Evolutionary conservation across 2,888 invertebrate species (phyloP).

Genomic region (Hydrotaea diabolus): DNA sequence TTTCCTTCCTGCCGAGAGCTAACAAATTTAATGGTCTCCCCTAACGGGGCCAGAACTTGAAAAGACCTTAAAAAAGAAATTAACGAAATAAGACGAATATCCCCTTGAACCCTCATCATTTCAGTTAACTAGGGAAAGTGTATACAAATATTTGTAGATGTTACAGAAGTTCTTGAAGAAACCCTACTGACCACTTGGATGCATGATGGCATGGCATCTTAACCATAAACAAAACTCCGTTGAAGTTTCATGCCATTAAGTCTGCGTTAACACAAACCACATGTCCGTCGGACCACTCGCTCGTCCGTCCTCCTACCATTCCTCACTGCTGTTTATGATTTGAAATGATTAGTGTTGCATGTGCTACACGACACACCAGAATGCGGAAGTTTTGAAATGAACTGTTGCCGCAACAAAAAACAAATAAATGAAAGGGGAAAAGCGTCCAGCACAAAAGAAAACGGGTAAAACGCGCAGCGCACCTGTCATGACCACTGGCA

Average conservation of each 20-base stretch:
- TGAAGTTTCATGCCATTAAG: not conserved
- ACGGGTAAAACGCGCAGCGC: conserved; percentile 43
- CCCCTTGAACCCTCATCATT: too few species aligned
- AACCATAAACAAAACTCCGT: not conserved
- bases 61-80: not conserved
- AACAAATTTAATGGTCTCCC: too few species aligned
- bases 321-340: not conserved
- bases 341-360: conserved; percentile 24
- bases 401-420: conserved; percentile 37
- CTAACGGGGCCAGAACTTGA: not conserved
- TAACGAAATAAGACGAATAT: not conserved
- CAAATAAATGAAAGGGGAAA: not conserved
- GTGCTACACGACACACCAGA: conserved; percentile 26
- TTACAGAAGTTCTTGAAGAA: not conserved
- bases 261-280: not conserved
- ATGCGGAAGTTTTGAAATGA: conserved; percentile 66
- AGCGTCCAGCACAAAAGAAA: too few species aligned
- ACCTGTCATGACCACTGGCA: conserved; percentile 66
- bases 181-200: not conserved
- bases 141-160: too few species aligned
- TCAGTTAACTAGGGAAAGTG: too few species aligned
- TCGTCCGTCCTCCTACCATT: not conserved
- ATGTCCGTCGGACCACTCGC: too few species aligned
- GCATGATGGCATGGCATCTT: too few species aligned
- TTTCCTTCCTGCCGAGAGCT: not conserved